Percentiles rank a stretch among this genome's conserved stretches.
Evolutionary conservation across 2,797 vertebrate genomes (phyloP).

Genomic region (Lagorchestes hirsutus): DNA sequence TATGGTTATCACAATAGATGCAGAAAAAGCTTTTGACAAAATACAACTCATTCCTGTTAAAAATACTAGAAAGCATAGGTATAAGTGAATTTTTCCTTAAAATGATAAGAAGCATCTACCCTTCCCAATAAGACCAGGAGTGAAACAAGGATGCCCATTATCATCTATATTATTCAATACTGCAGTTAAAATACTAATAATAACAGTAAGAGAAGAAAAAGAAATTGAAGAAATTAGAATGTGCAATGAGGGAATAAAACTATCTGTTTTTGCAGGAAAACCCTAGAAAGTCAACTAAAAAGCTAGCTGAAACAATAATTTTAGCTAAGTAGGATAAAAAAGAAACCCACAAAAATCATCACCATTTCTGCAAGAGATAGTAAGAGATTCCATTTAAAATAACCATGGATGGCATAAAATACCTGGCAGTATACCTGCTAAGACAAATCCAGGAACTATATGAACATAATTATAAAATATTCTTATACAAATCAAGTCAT

Average conservation of each 20-base stretch:
- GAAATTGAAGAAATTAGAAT: background rate
- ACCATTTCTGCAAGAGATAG: background rate
- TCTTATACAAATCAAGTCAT: background rate
- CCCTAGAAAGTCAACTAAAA: background rate
- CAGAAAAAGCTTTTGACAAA: too few species aligned
- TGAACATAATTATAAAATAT: background rate
- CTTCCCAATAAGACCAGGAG: too few species aligned
- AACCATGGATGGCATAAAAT: background rate
- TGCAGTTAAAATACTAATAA: background rate
- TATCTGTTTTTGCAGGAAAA: background rate
- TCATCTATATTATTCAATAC: too few species aligned
- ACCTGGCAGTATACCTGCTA: background rate
- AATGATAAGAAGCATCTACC: too few species aligned
- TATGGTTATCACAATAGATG: too few species aligned
- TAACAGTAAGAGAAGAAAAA: background rate
- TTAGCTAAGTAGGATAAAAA: background rate
- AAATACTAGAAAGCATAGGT: too few species aligned
- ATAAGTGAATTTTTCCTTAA: too few species aligned
- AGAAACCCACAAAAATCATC: background rate
- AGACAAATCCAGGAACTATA: background rate
- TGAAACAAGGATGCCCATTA: too few species aligned
- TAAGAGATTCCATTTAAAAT: background rate
- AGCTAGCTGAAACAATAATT: background rate
- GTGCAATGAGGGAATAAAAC: background rate
- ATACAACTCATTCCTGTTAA: too few species aligned